phyloP scores from a whole-genome alignment of 2,888 invertebrate genomes.

The Periphyllus acericola region DNA sequence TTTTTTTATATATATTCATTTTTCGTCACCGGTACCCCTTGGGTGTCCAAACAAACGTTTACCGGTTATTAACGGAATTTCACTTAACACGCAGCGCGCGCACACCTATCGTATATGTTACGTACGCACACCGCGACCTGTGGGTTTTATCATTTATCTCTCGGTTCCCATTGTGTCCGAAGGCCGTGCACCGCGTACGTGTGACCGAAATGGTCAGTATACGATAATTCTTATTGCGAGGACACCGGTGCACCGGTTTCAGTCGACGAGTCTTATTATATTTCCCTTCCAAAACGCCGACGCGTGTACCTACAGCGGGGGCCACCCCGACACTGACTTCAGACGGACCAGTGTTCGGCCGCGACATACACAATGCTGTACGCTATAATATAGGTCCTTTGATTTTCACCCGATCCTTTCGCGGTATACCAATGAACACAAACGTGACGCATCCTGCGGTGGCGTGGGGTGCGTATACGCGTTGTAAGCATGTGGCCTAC shows the following conservation, averaged over 20 bases:
- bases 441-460: too few species aligned
- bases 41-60: constrained; percentile 59
- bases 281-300: neutral
- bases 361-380: neutral
- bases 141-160: too few species aligned
- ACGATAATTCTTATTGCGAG: neutral
- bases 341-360: too few species aligned
- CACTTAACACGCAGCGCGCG: neutral
- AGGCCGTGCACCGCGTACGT: neutral
- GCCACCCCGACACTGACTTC: too few species aligned
- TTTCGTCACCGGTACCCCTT: neutral
- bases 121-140: too few species aligned
- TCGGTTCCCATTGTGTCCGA: neutral
- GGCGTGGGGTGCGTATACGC: too few species aligned
- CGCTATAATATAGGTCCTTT: neutral
- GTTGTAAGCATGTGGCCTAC: too few species aligned
- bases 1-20: too few species aligned
- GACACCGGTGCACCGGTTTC: neutral
- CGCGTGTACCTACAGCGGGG: neutral
- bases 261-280: neutral
- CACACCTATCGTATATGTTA: too few species aligned
- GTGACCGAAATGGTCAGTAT: neutral
- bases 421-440: neutral
- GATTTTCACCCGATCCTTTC: neutral
- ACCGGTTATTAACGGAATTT: constrained; percentile 36